Conservation (phyloP, 2,113 vertebrate species). For the Nesogale talazaci region DNA sequence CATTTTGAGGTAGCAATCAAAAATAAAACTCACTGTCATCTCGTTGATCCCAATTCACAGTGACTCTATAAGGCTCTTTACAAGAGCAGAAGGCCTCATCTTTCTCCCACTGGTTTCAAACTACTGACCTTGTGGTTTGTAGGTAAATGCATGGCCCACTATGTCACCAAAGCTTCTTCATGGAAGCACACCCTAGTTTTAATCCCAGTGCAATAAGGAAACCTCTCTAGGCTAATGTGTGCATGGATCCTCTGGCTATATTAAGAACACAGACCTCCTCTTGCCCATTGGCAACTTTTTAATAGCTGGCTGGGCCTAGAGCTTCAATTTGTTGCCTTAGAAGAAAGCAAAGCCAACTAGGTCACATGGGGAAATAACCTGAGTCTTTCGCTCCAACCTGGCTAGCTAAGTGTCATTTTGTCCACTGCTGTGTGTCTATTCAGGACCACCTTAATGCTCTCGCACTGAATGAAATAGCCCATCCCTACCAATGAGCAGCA, state of each 20-base stretch:
- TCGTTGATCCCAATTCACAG: too few relatives aligned
- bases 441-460: not conserved
- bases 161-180: too few relatives aligned
- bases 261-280: not conserved
- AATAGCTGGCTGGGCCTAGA: conserved; percentile 42
- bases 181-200: not conserved
- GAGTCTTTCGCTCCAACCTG: conserved; percentile 35
- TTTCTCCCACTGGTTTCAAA: too few relatives aligned
- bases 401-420: not conserved
- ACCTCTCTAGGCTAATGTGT: not conserved
- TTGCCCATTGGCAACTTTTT: conserved; percentile 1
- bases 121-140: too few relatives aligned
- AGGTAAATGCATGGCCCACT: too few relatives aligned
- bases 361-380: conserved; percentile 55
- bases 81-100: too few relatives aligned
- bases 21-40: too few relatives aligned
- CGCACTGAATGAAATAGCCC: not conserved
- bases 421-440: not conserved
- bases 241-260: not conserved
- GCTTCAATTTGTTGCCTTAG: conserved; percentile 30
- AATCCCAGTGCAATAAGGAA: not conserved
- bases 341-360: conserved; percentile 53
- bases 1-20: not conserved
- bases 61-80: too few relatives aligned
- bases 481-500: not conserved